phyloP scores from a whole-genome alignment of 2,113 vertebrate species.

The Myotis brandtii region DNA sequence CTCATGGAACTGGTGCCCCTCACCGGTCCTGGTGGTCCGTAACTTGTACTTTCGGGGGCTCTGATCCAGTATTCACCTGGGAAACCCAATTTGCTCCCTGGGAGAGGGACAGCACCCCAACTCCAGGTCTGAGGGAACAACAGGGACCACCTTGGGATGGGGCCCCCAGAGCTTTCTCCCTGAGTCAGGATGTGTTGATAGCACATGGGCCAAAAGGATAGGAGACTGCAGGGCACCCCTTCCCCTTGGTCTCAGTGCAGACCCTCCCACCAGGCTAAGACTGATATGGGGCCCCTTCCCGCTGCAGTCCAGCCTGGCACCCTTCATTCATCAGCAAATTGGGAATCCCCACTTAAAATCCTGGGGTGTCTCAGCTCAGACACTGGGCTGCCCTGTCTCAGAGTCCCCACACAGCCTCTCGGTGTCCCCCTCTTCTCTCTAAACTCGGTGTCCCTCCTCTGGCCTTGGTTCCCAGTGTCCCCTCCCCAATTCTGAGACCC shows the following conservation, averaged over 20 bases:
- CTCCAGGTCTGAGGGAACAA: neutral
- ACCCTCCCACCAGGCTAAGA: neutral
- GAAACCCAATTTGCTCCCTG: neutral
- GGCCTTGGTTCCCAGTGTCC: neutral
- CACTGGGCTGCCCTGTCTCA: neutral
- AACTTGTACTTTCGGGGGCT: neutral
- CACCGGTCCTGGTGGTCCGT: neutral
- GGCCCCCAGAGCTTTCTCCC: neutral
- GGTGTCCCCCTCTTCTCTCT: neutral
- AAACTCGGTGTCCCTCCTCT: conserved; percentile 59
- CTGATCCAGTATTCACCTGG: neutral
- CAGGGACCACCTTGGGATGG: neutral
- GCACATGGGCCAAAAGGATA: neutral
- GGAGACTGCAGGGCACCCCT: neutral
- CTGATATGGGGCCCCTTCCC: neutral
- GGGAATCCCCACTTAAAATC: conserved; percentile 67
- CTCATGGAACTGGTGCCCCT: neutral
- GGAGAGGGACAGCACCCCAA: conserved; percentile 40
- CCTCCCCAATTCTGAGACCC: conserved; percentile 36
- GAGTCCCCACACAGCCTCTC: neutral
- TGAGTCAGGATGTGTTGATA: neutral
- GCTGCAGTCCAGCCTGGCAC: neutral
- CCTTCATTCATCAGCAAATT: conserved; percentile 54
- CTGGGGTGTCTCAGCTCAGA: conserved; percentile 43
- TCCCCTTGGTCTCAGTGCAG: neutral